Conservation (phyloP, 2,797 vertebrate species). For the Carduelis carduelis region DNA sequence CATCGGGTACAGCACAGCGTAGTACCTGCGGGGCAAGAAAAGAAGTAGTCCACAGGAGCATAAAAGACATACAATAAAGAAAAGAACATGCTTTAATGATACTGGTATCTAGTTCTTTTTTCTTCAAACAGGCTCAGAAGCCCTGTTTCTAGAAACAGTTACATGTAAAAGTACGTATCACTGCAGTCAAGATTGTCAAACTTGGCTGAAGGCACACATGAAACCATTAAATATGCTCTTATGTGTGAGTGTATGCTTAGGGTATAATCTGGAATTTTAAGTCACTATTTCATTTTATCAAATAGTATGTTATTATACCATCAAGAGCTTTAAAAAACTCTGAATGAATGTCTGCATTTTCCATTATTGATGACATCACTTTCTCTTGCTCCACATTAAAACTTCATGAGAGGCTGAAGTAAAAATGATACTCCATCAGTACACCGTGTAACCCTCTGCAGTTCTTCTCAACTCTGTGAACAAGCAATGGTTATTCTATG, state of each 20-base stretch:
- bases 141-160: not conserved
- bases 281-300: not conserved
- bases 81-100: not conserved
- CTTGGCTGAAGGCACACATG: not conserved
- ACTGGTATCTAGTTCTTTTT: not conserved
- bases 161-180: not conserved
- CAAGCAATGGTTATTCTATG: not conserved
- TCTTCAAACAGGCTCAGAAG: not conserved
- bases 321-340: not conserved
- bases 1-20: slow-evolving; percentile 97
- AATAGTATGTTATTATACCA: not conserved
- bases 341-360: not conserved
- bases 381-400: not conserved
- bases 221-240: not conserved
- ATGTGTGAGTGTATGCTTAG: not conserved
- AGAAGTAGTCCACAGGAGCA: not conserved
- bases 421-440: not conserved
- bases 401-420: not conserved
- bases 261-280: not conserved
- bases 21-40: slow-evolving; percentile 81
- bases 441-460: accelerated
- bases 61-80: not conserved
- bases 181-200: not conserved
- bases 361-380: not conserved
- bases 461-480: not conserved